phyloP scores from a whole-genome alignment of 1,140 invertebrate species.

The Lamellibrachia luymesi region DNA sequence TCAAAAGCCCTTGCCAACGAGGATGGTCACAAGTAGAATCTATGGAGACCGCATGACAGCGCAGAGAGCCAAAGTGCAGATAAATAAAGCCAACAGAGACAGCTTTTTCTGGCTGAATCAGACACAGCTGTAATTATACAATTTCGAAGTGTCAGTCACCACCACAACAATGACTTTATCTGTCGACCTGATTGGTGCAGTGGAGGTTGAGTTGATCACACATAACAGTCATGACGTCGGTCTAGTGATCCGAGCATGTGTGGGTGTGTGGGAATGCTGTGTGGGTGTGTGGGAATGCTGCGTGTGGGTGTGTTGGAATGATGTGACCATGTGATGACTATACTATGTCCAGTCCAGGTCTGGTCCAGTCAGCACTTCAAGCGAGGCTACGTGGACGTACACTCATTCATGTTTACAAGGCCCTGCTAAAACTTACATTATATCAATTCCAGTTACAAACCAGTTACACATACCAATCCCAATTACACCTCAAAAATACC shows the following conservation, averaged over 20 bases:
- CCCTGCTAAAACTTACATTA: too few relatives aligned
- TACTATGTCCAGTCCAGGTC: too few relatives aligned
- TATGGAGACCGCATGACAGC: too few relatives aligned
- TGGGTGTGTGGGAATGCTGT: neutral
- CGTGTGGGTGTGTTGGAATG: neutral
- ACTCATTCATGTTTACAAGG: too few relatives aligned
- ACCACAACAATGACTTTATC: neutral
- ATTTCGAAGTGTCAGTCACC: neutral
- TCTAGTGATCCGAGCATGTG: neutral
- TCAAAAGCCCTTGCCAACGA: too few relatives aligned
- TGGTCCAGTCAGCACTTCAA: too few relatives aligned
- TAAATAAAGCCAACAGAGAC: neutral
- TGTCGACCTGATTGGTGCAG: neutral
- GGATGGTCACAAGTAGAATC: too few relatives aligned
- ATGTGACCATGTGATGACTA: neutral
- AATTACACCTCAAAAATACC: too few relatives aligned
- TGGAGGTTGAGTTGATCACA: neutral
- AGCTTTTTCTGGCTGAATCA: neutral
- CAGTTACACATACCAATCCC: too few relatives aligned
- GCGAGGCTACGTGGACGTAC: too few relatives aligned
- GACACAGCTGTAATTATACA: neutral
- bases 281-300: neutral
- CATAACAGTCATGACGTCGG: neutral
- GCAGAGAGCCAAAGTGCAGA: neutral
- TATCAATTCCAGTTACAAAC: too few relatives aligned